A percentile compares a stretch with the other conserved stretches of the same genome.
Conservation (phyloP, 1,140 invertebrate genomes). For the Anoplolepis gracilipes region DNA sequence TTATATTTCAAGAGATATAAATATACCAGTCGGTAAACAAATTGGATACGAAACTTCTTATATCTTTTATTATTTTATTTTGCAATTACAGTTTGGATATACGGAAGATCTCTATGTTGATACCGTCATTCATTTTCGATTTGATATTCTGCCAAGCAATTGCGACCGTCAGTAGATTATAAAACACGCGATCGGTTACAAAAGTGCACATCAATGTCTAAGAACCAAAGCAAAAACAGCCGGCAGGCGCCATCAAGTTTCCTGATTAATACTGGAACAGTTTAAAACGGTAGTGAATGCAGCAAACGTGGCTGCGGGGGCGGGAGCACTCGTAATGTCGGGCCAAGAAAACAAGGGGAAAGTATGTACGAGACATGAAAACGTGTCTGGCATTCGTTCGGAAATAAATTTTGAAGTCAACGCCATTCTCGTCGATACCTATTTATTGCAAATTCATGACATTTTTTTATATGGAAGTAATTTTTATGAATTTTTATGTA, state of each 20-base stretch:
- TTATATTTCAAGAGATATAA: no score
- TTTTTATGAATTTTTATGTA: not conserved
- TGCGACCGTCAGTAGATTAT: slow-evolving; percentile 53
- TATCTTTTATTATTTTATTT: no score
- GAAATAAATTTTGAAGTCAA: slow-evolving; percentile 65
- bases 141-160: slow-evolving; percentile 75
- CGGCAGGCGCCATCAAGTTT: slow-evolving; percentile 56
- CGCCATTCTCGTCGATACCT: not conserved
- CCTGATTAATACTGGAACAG: slow-evolving; percentile 57
- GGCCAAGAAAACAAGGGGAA: slow-evolving; percentile 73
- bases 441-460: not conserved
- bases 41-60: not conserved
- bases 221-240: slow-evolving; percentile 66
- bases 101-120: not conserved
- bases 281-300: slow-evolving; percentile 8
- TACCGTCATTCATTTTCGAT: slow-evolving; percentile 67
- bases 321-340: slow-evolving; percentile 51
- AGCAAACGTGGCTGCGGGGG: not conserved
- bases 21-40: no score
- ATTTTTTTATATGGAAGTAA: slow-evolving; percentile 1
- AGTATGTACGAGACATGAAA: slow-evolving; percentile 67
- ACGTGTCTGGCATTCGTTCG: slow-evolving; percentile 72
- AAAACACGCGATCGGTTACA: slow-evolving; percentile 61
- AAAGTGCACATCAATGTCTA: slow-evolving; percentile 46
- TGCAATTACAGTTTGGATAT: not conserved